Conservation (phyloP, 2,113 vertebrate genomes). For the Morone chrysops region DNA sequence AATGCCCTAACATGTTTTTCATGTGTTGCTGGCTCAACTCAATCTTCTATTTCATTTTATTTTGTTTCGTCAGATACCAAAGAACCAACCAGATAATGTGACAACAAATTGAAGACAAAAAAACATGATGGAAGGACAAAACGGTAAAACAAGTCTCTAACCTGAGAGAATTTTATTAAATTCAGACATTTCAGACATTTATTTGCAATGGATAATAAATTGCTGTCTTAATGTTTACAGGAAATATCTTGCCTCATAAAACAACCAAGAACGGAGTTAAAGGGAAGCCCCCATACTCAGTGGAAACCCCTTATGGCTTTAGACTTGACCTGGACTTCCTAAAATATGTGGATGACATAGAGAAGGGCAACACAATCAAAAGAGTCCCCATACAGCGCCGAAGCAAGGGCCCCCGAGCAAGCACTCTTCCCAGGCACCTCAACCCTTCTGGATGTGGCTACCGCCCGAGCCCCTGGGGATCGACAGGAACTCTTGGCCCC, state of each 20-base stretch:
- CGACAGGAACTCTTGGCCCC: slow-evolving; percentile 79
- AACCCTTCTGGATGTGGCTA: slow-evolving; percentile 87
- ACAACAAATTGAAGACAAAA: slow-evolving; percentile 41
- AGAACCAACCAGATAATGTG: slow-evolving; percentile 54
- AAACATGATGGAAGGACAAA: slow-evolving; percentile 87
- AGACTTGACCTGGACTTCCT: slow-evolving; percentile 96
- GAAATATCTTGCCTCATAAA: slow-evolving; percentile 78
- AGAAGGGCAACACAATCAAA: slow-evolving; percentile 96
- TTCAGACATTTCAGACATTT: neutral
- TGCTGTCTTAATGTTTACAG: slow-evolving; percentile 74
- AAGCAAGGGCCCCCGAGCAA: slow-evolving; percentile 89
- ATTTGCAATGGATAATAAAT: slow-evolving; percentile 1
- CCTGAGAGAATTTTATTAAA: neutral
- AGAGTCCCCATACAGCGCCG: slow-evolving; percentile 91
- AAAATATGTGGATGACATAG: slow-evolving; percentile 98
- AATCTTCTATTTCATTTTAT: neutral
- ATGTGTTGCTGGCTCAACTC: slow-evolving; percentile 6
- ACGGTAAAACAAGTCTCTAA: slow-evolving; percentile 81
- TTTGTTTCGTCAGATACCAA: slow-evolving; percentile 55
- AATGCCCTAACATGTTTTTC: slow-evolving; percentile 8
- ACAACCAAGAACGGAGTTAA: slow-evolving; percentile 80
- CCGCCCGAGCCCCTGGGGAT: slow-evolving; percentile 84
- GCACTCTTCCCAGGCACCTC: slow-evolving; percentile 92
- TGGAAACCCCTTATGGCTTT: slow-evolving; percentile 97
- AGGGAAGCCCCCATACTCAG: slow-evolving; percentile 89